Base-by-base conservation (phyloP, 2,797 vertebrate genomes). In the Acanthurus leucopareius region DNA sequence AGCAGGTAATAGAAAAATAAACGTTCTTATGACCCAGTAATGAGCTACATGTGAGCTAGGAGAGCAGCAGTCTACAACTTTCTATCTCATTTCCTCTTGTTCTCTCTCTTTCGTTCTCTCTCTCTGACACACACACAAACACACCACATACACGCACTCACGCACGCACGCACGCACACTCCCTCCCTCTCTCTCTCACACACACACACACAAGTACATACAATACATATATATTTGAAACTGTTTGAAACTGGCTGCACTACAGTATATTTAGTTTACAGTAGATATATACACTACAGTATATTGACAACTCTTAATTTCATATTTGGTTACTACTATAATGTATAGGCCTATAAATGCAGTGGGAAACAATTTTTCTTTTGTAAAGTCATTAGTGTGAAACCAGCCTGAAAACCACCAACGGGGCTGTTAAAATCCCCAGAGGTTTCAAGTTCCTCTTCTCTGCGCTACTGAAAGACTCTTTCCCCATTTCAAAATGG, bases 81-180 rank as follows among this genome's bases (percentile, higher is more conserved):
- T 77, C 61, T 66, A 20, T 75, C 69, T 86, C 78, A 73, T 54
- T 88, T 86, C 80, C 80, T 73, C 62, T 47, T 57, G 38, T 48
- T 22, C 35, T 25, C 35, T 59, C 38, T 52, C 32, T 52, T 10
- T 51, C 20, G 28, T 38, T 10, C 7, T 14, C 4, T 2, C 35
- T 11, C 20, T 2, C 19, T 2, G 32, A 42, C n/a, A 19, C 45
- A 25, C 44, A 11, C 54, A 32, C 28, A 32, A 32, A 32, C 28
- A 32, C 28, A 38, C 59, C 61, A 63, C 44, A 63, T 19, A 63
- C 42, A 32, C 40, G 47, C 38, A 28, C 69, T 32, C 4, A 2
- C 28, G 4, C 42, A 32, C 40, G 47, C 38, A 28, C 69, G 3
- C 42, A 32, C 40, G 47, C 38, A 28, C 69, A 3, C 25, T 25